These are phyloP conservation scores for Bubo blakistoni DNA, from an alignment of 2,113 vertebrate genomes.

Conservation along the genomic window DNA sequence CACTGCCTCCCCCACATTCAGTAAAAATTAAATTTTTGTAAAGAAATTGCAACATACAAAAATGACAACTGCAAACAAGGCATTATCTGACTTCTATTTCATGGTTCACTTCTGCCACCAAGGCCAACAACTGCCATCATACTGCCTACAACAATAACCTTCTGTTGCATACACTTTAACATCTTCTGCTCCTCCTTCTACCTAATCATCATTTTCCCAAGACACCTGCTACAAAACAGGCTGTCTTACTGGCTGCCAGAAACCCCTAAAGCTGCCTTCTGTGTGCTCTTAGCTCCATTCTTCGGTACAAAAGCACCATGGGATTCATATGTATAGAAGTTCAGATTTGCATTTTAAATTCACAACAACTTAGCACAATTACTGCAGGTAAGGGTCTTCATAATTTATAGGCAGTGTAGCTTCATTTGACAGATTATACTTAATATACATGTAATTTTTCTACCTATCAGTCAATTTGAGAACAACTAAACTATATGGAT, in stretches of 20 bases:
- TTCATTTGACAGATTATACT: not conserved
- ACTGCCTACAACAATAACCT: not conserved
- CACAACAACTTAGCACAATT: not conserved
- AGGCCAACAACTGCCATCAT: not conserved
- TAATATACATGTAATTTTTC: not conserved
- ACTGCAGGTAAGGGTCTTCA: not conserved
- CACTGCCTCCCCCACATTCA: not conserved
- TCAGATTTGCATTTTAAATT: not conserved
- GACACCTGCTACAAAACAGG: not conserved
- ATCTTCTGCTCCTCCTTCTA: not conserved
- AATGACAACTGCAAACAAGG: not conserved
- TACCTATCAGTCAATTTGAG: not conserved
- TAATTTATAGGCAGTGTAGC: not conserved
- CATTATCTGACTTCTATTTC: not conserved
- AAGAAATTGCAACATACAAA: not conserved
- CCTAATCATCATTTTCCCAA: not conserved
- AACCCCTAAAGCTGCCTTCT: not conserved
- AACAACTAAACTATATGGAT: not conserved
- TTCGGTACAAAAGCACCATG: accelerated
- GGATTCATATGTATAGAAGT: accelerated
- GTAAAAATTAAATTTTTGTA: not conserved
- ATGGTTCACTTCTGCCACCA: not conserved
- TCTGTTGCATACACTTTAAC: not conserved
- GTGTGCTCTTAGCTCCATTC: not conserved
- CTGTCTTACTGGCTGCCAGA: not conserved